These are phyloP conservation scores for Orthosia gracilis DNA, from an alignment of 2,888 invertebrate species.

Conservation along the genomic window DNA sequence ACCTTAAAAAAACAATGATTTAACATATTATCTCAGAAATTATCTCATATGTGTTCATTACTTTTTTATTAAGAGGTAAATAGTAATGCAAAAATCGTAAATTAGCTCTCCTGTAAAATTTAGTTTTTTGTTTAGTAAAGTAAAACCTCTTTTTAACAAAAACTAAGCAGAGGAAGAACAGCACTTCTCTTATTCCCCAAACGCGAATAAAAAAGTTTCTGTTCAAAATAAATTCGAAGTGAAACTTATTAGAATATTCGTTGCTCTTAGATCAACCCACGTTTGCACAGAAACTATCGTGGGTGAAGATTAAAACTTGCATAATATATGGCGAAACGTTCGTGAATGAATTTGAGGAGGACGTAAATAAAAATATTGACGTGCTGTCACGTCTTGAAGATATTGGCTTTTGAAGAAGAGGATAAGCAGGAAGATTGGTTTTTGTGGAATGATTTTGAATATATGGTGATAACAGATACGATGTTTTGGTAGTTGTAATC, in stretches of 20 bases:
- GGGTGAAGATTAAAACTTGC: slow-evolving; percentile 70
- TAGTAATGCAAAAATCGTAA: no score
- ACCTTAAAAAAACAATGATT: no score
- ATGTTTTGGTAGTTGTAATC: no score
- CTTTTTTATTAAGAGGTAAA: no score
- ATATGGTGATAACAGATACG: no score
- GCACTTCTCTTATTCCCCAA: slow-evolving; percentile 28
- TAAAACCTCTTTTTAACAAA: slow-evolving; percentile 10
- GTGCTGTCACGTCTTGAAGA: slow-evolving; percentile 32
- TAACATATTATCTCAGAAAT: no score
- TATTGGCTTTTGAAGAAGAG: slow-evolving; percentile 30
- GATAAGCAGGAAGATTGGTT: background rate
- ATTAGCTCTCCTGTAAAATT: no score
- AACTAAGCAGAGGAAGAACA: slow-evolving; percentile 9
- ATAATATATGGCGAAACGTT: slow-evolving; percentile 66
- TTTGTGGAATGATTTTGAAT: slow-evolving; percentile 13
- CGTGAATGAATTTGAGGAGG: slow-evolving; percentile 53
- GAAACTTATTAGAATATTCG: slow-evolving; percentile 52
- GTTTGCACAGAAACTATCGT: slow-evolving; percentile 65
- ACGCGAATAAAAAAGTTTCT: slow-evolving; percentile 29
- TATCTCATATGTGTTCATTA: no score
- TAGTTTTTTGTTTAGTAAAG: no score
- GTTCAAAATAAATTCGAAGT: slow-evolving; percentile 30
- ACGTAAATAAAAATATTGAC: slow-evolving; percentile 70
- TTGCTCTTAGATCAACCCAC: slow-evolving; percentile 43